Percentiles rank a stretch among this genome's conserved stretches.
phyloP scores from a whole-genome alignment of 2,797 vertebrate species.

The Falco biarmicus region DNA sequence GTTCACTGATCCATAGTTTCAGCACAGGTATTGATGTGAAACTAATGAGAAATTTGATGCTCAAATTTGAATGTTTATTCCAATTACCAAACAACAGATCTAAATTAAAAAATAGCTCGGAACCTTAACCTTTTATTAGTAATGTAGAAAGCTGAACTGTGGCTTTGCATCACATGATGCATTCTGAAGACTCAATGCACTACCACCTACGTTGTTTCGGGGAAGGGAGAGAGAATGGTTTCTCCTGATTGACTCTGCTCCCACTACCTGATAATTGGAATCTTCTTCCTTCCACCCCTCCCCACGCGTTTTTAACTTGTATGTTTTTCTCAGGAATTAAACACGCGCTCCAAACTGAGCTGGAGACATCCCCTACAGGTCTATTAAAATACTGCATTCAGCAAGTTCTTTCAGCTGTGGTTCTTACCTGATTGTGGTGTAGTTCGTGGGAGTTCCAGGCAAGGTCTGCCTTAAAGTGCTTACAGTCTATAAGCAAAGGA shows the following conservation, averaged over 20 bases:
- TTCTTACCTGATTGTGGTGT: background rate
- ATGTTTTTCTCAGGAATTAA: conserved; percentile 7
- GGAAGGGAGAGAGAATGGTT: background rate
- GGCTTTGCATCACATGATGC: background rate
- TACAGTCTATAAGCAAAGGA: background rate
- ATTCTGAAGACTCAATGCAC: background rate
- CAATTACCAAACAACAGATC: conserved; percentile 84
- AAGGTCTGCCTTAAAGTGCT: background rate
- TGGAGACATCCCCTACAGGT: conserved; percentile 53
- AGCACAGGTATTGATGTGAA: conserved; percentile 86
- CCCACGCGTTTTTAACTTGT: background rate
- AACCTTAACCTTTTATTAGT: conserved; percentile 78
- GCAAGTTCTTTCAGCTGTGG: background rate
- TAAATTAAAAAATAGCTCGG: conserved; percentile 76
- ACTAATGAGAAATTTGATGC: conserved; percentile 88
- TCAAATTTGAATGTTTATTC: conserved; percentile 87
- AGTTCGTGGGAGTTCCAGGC: background rate
- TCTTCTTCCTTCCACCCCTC: background rate
- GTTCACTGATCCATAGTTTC: conserved; percentile 84
- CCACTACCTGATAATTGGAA: conserved; percentile 29
- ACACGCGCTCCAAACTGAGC: background rate
- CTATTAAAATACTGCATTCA: conserved; percentile 13
- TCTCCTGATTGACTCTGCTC: conserved; percentile 41
- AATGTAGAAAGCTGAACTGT: conserved; percentile 42
- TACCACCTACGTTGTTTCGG: conserved; percentile 26